Evolutionary conservation across 2,113 vertebrate genomes (phyloP), one percentile per base, ranked within the genome.

Genomic region (Climacteris rufus): DNA sequence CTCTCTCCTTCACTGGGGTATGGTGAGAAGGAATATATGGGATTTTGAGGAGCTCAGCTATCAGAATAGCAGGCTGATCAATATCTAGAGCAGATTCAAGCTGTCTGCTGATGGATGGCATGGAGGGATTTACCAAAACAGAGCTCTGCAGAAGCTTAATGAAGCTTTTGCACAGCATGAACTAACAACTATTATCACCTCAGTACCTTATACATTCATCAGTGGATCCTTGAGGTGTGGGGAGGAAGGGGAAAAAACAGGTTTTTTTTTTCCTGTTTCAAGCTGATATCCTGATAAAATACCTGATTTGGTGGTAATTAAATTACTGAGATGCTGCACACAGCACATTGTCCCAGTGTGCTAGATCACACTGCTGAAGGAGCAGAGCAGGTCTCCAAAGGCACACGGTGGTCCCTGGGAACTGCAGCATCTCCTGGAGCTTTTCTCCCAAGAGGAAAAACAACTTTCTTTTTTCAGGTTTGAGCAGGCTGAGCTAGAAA

Each of bases 171-270:
- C 91, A 37, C 93, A 81, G 94, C 68, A 60, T 68, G 89, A 89
- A 17, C 83, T 56, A 77, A 50, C 50, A 94, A 16, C 89, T 86
- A 31, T 97, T 94, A 97, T 92, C 93, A 95, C 91, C 80, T 90
- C 2, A 2, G 56, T 89, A 24, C 79, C 84, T 96, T 54, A 22
- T 2, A 3, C 47, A 31, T 81, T 87, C 83, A 84, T 89, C 91
- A 93, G 68, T 18, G 89, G 12, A 63, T 77, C 63, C 60, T 31
- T n/a, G 52, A 90, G 86, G 64, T 71, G 83, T 74, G 56, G 33
- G 60, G 33, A 90, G 19, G 75, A 86, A 87, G 61, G 84, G n/a
- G 61, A 19, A 66, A 88, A 74, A 44, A 3, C 5, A 15, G 21
- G 8, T 7, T 24, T 57, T 83, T 64, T 64, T 75, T 71, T 64